Percentiles rank a stretch among this genome's conserved stretches.
phyloP scores from a whole-genome alignment of 2,797 vertebrate genomes.

The Poecilia wingei region DNA sequence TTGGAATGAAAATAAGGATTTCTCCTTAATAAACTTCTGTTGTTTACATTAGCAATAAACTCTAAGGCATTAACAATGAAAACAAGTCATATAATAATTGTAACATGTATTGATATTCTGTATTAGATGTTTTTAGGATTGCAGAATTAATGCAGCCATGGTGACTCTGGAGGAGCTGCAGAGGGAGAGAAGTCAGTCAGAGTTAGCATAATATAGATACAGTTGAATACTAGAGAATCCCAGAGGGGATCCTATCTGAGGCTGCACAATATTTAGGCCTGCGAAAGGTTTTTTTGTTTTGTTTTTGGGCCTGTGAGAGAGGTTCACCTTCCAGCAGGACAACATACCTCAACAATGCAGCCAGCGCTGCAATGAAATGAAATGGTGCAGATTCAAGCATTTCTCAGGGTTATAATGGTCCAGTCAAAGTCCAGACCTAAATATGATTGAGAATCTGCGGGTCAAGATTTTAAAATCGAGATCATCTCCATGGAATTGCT shows the following conservation, averaged over 20 bases:
- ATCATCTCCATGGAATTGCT: neutral
- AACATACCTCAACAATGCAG: neutral
- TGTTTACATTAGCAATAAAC: neutral
- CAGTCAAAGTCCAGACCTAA: neutral
- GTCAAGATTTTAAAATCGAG: neutral
- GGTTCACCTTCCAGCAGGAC: neutral
- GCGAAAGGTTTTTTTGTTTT: neutral
- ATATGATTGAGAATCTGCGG: neutral
- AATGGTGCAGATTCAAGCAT: neutral
- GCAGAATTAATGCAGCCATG: neutral
- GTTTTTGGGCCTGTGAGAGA: neutral
- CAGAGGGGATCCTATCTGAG: neutral
- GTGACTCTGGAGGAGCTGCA: neutral
- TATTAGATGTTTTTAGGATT: neutral
- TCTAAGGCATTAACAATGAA: neutral
- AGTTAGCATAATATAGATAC: neutral
- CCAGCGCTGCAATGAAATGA: neutral
- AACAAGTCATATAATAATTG: neutral
- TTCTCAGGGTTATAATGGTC: neutral
- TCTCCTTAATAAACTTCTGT: neutral
- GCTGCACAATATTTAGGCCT: neutral
- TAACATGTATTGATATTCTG: neutral
- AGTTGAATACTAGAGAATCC: neutral
- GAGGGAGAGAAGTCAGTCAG: neutral
- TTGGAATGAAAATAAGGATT: neutral